Conservation (phyloP, 2,113 vertebrate species). For the Sterrhoptilus dennistouni region DNA sequence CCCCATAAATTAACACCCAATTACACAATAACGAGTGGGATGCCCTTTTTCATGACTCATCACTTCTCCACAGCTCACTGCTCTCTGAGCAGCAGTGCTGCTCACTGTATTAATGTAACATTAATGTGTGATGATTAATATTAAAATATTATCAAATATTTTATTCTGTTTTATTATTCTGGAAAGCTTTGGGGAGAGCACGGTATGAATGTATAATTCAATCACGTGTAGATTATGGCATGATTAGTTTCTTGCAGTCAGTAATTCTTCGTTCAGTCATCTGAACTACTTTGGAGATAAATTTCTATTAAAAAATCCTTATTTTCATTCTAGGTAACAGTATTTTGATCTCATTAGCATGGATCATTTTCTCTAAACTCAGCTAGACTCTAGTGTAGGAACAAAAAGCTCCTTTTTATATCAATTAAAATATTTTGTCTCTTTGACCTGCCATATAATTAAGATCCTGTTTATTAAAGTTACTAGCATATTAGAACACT, state of each 20-base stretch:
- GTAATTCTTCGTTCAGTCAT: slow-evolving; percentile 19
- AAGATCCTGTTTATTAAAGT: slow-evolving; percentile 70
- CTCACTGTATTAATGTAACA: slow-evolving; percentile 37
- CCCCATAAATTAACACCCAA: slow-evolving; percentile 30
- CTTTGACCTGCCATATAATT: slow-evolving; percentile 65
- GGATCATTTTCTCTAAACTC: slow-evolving; percentile 65
- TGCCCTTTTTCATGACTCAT: slow-evolving; percentile 6
- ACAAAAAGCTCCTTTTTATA: slow-evolving; percentile 52
- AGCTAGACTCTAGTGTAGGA: slow-evolving; percentile 1
- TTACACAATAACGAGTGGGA: not conserved
- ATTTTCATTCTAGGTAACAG: slow-evolving; percentile 65
- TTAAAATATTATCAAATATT: slow-evolving; percentile 61
- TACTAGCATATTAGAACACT: slow-evolving; percentile 69
- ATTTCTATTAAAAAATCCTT: slow-evolving; percentile 64
- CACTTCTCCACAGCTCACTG: slow-evolving; percentile 6
- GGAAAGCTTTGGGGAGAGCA: slow-evolving; percentile 2
- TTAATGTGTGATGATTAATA: slow-evolving; percentile 67
- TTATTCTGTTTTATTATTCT: slow-evolving; percentile 45
- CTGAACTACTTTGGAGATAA: slow-evolving; percentile 38
- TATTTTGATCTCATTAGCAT: slow-evolving; percentile 70
- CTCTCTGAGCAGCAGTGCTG: not conserved
- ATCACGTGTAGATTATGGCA: not conserved
- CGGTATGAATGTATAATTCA: slow-evolving; percentile 32
- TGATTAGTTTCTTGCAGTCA: slow-evolving; percentile 41
- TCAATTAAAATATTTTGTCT: slow-evolving; percentile 61